These are phyloP conservation scores for Odontamblyopus lacepedii DNA, from an alignment of 2,797 vertebrate species.

Conservation along the genomic window DNA sequence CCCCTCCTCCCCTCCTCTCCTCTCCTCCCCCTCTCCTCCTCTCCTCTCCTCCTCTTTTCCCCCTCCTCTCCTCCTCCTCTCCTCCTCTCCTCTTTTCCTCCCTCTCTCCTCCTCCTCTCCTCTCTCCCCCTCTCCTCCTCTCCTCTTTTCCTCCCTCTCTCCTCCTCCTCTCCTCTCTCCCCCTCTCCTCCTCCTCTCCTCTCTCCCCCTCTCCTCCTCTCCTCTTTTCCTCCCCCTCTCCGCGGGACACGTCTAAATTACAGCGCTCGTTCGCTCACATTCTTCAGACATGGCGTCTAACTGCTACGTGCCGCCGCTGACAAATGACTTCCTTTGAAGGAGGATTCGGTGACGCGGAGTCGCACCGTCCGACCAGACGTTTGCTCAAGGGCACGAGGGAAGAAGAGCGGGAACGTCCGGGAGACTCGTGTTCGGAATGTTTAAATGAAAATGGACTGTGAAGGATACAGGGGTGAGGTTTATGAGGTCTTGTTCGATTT, in stretches of 20 bases:
- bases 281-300: constrained; percentile 56
- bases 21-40: background rate
- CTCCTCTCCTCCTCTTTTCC: too few relatives aligned
- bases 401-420: background rate
- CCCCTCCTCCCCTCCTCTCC: too few relatives aligned
- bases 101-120: background rate
- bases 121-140: too few relatives aligned
- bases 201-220: constrained; percentile 17
- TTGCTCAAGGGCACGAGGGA: constrained; percentile 42
- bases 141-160: background rate
- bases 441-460: too few relatives aligned
- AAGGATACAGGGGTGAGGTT: too few relatives aligned
- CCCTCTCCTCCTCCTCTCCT: background rate
- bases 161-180: too few relatives aligned
- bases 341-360: constrained; percentile 41
- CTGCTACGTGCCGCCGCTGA: constrained; percentile 56
- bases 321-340: constrained; percentile 83
- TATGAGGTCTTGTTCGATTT: too few relatives aligned
- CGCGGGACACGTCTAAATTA: constrained; percentile 77
- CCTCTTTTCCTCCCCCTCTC: constrained; percentile 37
- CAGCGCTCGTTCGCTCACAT: constrained; percentile 76
- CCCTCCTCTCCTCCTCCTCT: background rate
- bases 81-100: background rate
- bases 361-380: constrained; percentile 42
- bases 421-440: too few relatives aligned